A percentile compares a stretch with the other conserved stretches of the same genome.
phyloP scores from a whole-genome alignment of 2,888 invertebrate genomes.

The Drosophila austrosaltans region DNA sequence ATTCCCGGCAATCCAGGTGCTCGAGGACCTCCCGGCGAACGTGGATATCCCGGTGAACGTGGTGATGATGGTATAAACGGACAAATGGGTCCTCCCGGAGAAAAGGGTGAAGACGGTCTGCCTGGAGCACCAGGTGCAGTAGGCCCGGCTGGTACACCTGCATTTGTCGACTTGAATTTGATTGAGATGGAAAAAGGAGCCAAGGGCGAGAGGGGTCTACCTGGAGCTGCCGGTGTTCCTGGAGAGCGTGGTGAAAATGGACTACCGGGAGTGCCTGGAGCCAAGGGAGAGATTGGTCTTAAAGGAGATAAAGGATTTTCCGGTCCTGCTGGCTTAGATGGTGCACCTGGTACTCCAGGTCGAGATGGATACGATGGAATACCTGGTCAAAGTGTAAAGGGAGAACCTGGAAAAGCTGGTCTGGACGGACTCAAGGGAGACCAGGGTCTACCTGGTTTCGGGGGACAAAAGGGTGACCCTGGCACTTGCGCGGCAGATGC shows the following conservation, averaged over 20 bases:
- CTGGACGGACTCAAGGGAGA: slow-evolving; percentile 85
- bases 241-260: slow-evolving; percentile 90
- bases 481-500: slow-evolving; percentile 86
- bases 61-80: slow-evolving; percentile 90
- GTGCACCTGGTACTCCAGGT: slow-evolving; percentile 87
- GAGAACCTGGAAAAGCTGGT: slow-evolving; percentile 89
- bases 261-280: slow-evolving; percentile 87
- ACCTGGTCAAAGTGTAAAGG: slow-evolving; percentile 89
- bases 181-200: slow-evolving; percentile 86
- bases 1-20: slow-evolving; percentile 88
- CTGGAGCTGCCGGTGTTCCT: slow-evolving; percentile 87
- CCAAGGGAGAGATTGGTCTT: slow-evolving; percentile 88
- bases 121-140: slow-evolving; percentile 86
- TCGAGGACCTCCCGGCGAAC: slow-evolving; percentile 89
- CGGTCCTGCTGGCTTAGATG: slow-evolving; percentile 90
- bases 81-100: slow-evolving; percentile 78
- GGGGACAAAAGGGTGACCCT: slow-evolving; percentile 86
- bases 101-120: slow-evolving; percentile 84
- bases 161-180: slow-evolving; percentile 85
- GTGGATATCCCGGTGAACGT: slow-evolving; percentile 88
- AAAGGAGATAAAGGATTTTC: slow-evolving; percentile 88
- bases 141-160: slow-evolving; percentile 87
- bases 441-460: slow-evolving; percentile 81
- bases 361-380: slow-evolving; percentile 88
- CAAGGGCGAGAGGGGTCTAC: slow-evolving; percentile 87